A percentile compares a stretch with the other conserved stretches of the same genome.
Evolutionary conservation across 2,113 vertebrate species (phyloP).

Genomic region (Geococcyx californianus): DNA sequence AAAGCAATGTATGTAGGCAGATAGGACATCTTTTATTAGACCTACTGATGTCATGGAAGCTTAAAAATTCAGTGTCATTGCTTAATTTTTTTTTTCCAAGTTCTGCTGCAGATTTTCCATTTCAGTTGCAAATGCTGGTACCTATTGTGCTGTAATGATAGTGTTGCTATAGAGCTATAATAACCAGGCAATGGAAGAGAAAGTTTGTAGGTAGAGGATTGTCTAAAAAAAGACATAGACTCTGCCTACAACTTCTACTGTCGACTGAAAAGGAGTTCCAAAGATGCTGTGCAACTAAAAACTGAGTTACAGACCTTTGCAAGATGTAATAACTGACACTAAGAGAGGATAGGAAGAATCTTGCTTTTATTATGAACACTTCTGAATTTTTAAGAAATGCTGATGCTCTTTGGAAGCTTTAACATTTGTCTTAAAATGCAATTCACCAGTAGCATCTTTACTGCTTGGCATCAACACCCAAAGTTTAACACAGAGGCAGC

Average conservation of each 20-base stretch:
- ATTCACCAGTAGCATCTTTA: background rate
- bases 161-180: slow-evolving; percentile 58
- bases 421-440: background rate
- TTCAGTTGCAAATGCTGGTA: slow-evolving; percentile 16
- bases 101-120: slow-evolving; percentile 27
- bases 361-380: background rate
- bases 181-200: background rate
- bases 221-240: slow-evolving; percentile 49
- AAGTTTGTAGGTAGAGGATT: slow-evolving; percentile 42
- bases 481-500: background rate
- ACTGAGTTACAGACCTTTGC: background rate
- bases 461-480: background rate
- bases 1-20: background rate
- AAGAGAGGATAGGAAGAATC: background rate
- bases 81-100: background rate
- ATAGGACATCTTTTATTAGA: slow-evolving; percentile 19
- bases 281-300: background rate
- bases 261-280: background rate
- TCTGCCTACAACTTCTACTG: slow-evolving; percentile 29
- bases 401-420: background rate
- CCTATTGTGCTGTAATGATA: slow-evolving; percentile 17
- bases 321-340: background rate
- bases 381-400: background rate
- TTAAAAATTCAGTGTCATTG: background rate
- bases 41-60: background rate